Evolutionary conservation across 2,797 vertebrate genomes (phyloP), one percentile per base, ranked within the genome.

Genomic region (Sebastes goodei): DNA sequence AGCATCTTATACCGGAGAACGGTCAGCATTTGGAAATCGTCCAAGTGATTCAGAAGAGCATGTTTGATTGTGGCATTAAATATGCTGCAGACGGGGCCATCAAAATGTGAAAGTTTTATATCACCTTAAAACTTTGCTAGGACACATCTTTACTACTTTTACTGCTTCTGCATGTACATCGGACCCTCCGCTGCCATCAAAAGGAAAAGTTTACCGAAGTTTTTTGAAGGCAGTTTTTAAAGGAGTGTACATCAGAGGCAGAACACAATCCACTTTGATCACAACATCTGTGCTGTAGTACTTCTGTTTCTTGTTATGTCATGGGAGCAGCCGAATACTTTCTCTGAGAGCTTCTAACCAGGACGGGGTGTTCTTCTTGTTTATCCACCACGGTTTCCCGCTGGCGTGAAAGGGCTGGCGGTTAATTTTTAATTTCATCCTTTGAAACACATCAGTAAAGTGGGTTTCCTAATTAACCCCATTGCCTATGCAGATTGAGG

Each of bases 391-490:
- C 56, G 73, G 71, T 83, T 89, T 89, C 89, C 85, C 61, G 66
- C 83, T 91, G 92, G 86, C 64, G 82, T 90, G 81, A 89, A 94
- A 88, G 85, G 82, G 49, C 82, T 92, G 86, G 25, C 72, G 33
- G 78, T 94, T 91, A 91, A 94, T 94, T 93, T 94, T 94, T 94
- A 80, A 94, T 95, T 93, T 90, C 89, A 88, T 92, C 91, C 92
- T 94, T 94, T 95, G 94, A 95, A 96, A 94, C 89, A 86, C 93
- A 84, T 92, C 89, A 83, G 86, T 80, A 90, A 94, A 94, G 88
- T 94, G 84, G 92, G 86, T 94, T 93, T 89, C 86, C 87, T 94
- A 93, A 95, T 96, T 94, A 94, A 94, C 91, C 92, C 91, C 81
- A 65, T 89, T 95, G 93, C 86, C 83, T 92, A 93, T 92, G 90